Base-by-base conservation (phyloP, 2,113 vertebrate genomes). In the Platichthys flesus region DNA sequence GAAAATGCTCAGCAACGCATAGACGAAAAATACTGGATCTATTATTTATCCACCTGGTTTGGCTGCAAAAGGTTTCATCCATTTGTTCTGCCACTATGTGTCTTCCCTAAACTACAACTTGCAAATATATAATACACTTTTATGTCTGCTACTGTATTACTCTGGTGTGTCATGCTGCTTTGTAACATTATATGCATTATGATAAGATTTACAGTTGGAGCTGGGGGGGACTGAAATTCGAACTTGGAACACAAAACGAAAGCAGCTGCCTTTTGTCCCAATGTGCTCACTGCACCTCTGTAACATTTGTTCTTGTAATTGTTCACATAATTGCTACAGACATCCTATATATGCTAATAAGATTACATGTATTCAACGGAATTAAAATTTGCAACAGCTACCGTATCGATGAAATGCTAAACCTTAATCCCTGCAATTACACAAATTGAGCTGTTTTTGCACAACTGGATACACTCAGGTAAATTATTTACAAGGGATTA, bases 1-100 rank as follows among this genome's bases (percentile, higher is more conserved):
- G 40, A 70, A 80, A 78, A 77, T 42, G 24, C 2, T 71, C 65
- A 23, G 55, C 2, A 21, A 5, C 74, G 54, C 28, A 23, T 1
- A 55, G 21, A 51, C 5, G 26, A 37, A 40, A 16, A 56, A 52
- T 42, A 31, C 23, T 70, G 40, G 16, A 78, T 76, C 70, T 67
- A 51, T 67, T 61, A 76, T 73, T 81, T 78, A 84, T 82, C 68
- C 70, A 61, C 24, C 9, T 18, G 8, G 2, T 60, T 47, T 69
- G 15, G 55, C 62, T 76, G 28, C 57, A 26, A 60, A 59, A 42
- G 37, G 16, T 76, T 67, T 35, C 64, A 77, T 70, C 47, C 18
- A 55, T 77, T 67, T 67, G 55, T 65, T 69, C 67, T 40, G 26
- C 7, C 8, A 26, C 12, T 52, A 51, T 37, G 47, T 85, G 61